Evolutionary conservation across 2,797 vertebrate species (phyloP), one percentile per base, ranked within the genome.

Genomic region (Smutsia gigantea): DNA sequence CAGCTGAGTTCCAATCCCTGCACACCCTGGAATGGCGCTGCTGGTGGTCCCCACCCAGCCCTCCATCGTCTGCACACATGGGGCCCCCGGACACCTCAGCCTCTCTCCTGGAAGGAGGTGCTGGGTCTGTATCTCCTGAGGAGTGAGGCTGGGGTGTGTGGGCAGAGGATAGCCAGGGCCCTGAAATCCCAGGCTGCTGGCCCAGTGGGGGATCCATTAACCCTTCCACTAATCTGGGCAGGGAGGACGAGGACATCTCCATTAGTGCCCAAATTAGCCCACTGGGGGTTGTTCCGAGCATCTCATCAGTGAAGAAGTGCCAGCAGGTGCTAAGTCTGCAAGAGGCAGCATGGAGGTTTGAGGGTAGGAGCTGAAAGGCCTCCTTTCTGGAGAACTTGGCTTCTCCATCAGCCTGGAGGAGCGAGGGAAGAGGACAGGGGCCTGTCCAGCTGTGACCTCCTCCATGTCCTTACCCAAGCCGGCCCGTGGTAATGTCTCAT

Each of bases 181-280:
- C 57, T 51, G 11, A 86, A 83, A 25, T 34, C 46, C 55, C 18
- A 79, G 23, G 69, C 42, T 71, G 19, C 53, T 27, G 21, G 71
- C 66, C n/a, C 31, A 14, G 79, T 4, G 19, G 27, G 63, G 39
- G 59, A 64, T 34, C 59, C 23, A 79, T 89, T 86, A 79, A 85
- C 94, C 81, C 90, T 93, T 96, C 23, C 68, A 46, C 31, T 53
- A 93, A 78, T 37, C 74, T 29, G 79, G 49, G 69, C 17, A 23
- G 42, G 19, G 14, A 66, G 37, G 23, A 53, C 0, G 34, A 87
- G 34, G 94, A 31, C 10, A 12, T 49, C 29, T 68, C 74, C 46
- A 17, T 81, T 14, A 77, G 18, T 57, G 87, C 57, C 42, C 0
- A 7, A 42, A 42, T 72, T 46, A 72, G 68, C 37, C 61, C 55